Evolutionary conservation across 2,113 vertebrate species (phyloP), one percentile per base, ranked within the genome.

Genomic region (Podarcis raffonei): DNA sequence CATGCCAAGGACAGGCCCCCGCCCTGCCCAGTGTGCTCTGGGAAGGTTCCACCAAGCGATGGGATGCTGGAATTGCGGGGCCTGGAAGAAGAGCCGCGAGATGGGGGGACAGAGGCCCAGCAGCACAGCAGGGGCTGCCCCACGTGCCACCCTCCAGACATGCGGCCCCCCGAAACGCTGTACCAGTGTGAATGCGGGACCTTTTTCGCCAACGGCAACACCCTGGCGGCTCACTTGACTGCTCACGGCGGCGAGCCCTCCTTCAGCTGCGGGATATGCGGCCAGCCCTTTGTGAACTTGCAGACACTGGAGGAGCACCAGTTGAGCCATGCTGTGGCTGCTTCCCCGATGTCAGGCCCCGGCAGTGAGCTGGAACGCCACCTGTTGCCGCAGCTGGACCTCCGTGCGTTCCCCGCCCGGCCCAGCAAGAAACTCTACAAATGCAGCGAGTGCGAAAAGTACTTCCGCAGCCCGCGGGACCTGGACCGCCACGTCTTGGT

Each of bases 1-100:
- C 98, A 98, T 87, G 98, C 98, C n/a, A 97, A 98, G 95, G 97
- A 96, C 95, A 97, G 98, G 85, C 95, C 97, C 1, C 97, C 92
- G 74, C 1, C 25, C 1, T 53, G 90, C 75, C n/a, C 23, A 13
- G 68, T 72, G 13, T 88, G 86, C 3, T 18, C 59, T 1, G 53
- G 65, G 59, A 82, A 88, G 25, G 79, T 0, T 62, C 3, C 0
- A 53, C 0, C 39, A 59, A 15, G 65, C 1, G 65, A 74, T 15
- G 71, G 86, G 78, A 87, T 79, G 35, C 89, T 72, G 27, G 81
- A 68, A 37, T 12, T 53, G 22, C 59, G 48, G 22, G 22, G 81
- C 23, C 4, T 62, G 74, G 59, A 59, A 37, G 84, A 68, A 86
- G 81, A 89, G 81, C 16, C 6, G 65, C 0, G 84, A 83, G 90